Evolutionary conservation across 2,888 invertebrate genomes (phyloP), one percentile per base, ranked within the genome.

Genomic region (Platycnemis pennipes): DNA sequence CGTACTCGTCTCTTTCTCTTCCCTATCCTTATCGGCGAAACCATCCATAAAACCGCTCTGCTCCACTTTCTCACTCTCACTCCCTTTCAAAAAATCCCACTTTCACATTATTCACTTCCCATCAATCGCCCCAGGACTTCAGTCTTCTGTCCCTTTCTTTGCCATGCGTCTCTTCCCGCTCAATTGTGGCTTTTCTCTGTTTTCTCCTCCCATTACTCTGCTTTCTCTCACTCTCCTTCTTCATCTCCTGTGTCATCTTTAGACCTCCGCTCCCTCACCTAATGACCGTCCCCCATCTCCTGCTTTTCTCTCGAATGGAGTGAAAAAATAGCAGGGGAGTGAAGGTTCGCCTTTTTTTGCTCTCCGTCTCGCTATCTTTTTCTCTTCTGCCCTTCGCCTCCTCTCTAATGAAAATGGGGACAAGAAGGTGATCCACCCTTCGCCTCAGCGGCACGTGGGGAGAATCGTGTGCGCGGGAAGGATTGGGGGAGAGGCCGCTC

Each of bases 361-460:
- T n/a, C n/a, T 13, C 37, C 69, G 5, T 77, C 37, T 77, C 37
- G 7, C 77, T 77, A 16, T 37, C 37, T 77, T 31, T 77, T 37
- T 63, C 37, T 37, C 77, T 77, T 2, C 77, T 31, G 13, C 56
- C 16, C 56, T 5, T 63, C n/a, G 77, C 22, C 22, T 26, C 46
- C 87, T n/a, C n/a, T n/a, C 87, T 87, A 87, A 87, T 45, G 87
- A 87, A 87, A 87, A 87, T 87, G 87, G 87, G 87, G 87, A 87
- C 87, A 46, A 87, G 87, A 44, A 46, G 45, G 87, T 87, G 87
- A 87, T 87, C 77, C 77, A 77, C 77, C 37, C 77, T 77, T 37
- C 77, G 11, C 31, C 31, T 37, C 77, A 37, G 37, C 37, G 77
- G 77, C 77, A 77, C 77, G 77, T 77, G 77, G 31, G 37, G 37